Percentiles rank a stretch among this genome's conserved stretches.
phyloP scores from a whole-genome alignment of 2,888 invertebrate genomes.

The Leucoma salicis region DNA sequence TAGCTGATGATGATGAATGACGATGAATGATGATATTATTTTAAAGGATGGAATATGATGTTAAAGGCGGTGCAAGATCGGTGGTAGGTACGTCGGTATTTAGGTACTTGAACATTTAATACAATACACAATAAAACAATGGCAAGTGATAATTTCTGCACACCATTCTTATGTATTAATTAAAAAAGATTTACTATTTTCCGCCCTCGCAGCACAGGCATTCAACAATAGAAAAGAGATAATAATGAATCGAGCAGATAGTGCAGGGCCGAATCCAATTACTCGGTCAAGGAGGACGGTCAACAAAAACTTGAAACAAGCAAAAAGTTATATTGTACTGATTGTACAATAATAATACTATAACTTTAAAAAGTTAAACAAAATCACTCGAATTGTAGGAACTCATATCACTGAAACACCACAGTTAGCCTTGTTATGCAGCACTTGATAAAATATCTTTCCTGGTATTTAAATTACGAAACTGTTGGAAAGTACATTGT shows the following conservation, averaged over 20 bases:
- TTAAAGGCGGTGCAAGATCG: too few species aligned
- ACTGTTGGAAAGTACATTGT: conserved; percentile 44
- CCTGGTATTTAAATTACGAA: conserved; percentile 50
- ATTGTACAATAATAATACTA: too few species aligned
- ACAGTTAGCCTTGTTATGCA: conserved; percentile 31
- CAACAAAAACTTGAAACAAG: conserved; percentile 10
- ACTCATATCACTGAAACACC: neutral
- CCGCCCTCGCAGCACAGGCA: conserved; percentile 41
- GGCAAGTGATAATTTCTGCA: too few species aligned
- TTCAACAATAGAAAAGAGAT: conserved; percentile 53
- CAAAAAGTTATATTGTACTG: conserved; percentile 7
- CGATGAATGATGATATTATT: too few species aligned
- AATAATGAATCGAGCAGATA: conserved; percentile 40
- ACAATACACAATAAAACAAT: too few species aligned
- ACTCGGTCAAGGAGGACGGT: conserved; percentile 56
- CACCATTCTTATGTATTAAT: conserved; percentile 48
- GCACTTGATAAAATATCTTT: conserved; percentile 48
- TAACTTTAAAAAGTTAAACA: conserved; percentile 6
- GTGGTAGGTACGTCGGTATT: too few species aligned
- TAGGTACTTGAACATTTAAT: conserved; percentile 32
- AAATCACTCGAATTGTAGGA: conserved; percentile 3
- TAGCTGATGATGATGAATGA: too few species aligned
- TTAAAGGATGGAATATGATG: too few species aligned
- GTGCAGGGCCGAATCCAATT: conserved; percentile 45
- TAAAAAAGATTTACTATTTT: conserved; percentile 46